Evolutionary conservation across 1,140 invertebrate genomes (phyloP).

Genomic region (Drosophila pachea): DNA sequence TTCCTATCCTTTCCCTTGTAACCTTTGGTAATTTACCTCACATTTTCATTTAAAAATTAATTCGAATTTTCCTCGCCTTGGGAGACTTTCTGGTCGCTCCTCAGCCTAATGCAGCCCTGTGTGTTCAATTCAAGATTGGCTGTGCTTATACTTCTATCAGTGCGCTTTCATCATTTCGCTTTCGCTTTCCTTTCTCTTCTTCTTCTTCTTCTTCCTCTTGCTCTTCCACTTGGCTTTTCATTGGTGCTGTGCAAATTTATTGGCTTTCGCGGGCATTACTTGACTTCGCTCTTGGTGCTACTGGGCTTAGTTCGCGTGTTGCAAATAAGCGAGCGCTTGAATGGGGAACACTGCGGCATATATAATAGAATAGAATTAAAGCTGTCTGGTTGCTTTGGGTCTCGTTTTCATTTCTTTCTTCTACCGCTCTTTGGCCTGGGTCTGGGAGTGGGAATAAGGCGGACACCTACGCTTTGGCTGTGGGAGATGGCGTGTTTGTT

Average conservation of each 20-base stretch:
- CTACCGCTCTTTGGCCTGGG: not conserved
- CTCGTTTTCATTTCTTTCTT: not conserved
- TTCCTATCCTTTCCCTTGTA: too few species aligned
- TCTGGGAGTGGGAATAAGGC: conserved; percentile 46
- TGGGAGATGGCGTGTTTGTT: conserved; percentile 64
- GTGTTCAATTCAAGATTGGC: conserved; percentile 2
- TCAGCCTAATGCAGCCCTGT: conserved; percentile 5
- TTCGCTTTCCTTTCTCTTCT: conserved; percentile 22
- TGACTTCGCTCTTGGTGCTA: conserved; percentile 36
- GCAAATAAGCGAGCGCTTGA: conserved; percentile 48
- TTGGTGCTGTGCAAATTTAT: conserved; percentile 58
- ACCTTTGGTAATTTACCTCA: too few species aligned
- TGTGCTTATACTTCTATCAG: conserved; percentile 36
- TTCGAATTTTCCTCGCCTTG: too few species aligned
- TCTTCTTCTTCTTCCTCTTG: not conserved
- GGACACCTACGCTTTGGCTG: conserved; percentile 14
- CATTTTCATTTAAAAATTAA: too few species aligned
- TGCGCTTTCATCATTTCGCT: conserved; percentile 41
- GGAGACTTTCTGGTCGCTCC: not conserved
- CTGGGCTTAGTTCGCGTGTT: conserved; percentile 56
- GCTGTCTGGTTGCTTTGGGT: conserved; percentile 28
- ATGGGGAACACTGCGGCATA: conserved; percentile 16
- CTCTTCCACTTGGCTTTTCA: conserved; percentile 1
- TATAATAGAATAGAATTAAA: conserved; percentile 37
- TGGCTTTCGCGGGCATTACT: conserved; percentile 55